These are phyloP conservation scores for Drosophila setifemur DNA, from an alignment of 1,140 invertebrate species.

Conservation along the genomic window DNA sequence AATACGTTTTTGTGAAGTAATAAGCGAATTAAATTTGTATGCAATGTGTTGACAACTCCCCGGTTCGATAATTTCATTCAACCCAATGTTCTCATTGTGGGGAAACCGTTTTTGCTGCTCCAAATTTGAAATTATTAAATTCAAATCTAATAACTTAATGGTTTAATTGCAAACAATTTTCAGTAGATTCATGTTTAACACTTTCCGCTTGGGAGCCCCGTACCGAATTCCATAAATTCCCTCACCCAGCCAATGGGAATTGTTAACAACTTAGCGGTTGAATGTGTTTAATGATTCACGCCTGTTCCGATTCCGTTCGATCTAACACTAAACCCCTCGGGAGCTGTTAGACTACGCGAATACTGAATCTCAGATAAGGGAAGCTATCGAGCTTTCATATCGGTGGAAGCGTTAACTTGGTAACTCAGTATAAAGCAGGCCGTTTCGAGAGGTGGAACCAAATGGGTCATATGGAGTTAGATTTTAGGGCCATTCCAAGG, in stretches of 20 bases:
- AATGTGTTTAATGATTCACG: constrained; percentile 29
- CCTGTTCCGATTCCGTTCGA: constrained; percentile 9
- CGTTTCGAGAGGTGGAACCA: constrained; percentile 1
- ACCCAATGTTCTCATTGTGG: constrained; percentile 38
- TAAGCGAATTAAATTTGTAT: constrained; percentile 32
- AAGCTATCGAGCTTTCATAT: constrained; percentile 34
- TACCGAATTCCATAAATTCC: not conserved
- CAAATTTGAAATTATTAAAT: constrained; percentile 41
- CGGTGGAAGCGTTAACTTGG: not conserved
- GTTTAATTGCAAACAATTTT: constrained; percentile 61
- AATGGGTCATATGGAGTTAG: constrained; percentile 50
- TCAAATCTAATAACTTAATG: constrained; percentile 78
- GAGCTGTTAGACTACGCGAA: constrained; percentile 17
- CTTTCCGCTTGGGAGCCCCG: constrained; percentile 48
- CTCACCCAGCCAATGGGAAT: not conserved
- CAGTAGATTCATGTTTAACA: constrained; percentile 23
- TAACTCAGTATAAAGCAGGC: not conserved
- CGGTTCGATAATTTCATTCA: constrained; percentile 28
- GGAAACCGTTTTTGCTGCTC: constrained; percentile 13
- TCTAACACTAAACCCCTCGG: constrained; percentile 16
- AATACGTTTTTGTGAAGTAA: constrained; percentile 5
- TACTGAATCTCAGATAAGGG: constrained; percentile 36
- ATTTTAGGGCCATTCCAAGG: constrained; percentile 58
- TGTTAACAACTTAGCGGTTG: constrained; percentile 5
- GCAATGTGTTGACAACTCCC: constrained; percentile 30